Percentiles rank a stretch among this genome's conserved stretches.
These are phyloP conservation scores for Euplexia lucipara DNA, from an alignment of 2,888 invertebrate genomes.

Conservation along the genomic window DNA sequence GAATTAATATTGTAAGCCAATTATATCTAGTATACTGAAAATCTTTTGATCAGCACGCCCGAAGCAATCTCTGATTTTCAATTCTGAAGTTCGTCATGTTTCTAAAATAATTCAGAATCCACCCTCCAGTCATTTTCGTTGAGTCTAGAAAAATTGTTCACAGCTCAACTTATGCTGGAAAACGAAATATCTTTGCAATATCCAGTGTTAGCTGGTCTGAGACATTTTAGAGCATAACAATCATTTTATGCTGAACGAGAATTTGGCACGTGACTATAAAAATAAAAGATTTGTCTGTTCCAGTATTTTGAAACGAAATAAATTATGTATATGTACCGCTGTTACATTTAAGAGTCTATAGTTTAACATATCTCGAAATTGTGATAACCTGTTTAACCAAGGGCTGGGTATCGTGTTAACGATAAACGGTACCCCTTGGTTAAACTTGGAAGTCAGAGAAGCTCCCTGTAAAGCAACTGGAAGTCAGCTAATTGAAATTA, in stretches of 20 bases:
- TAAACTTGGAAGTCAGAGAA: too few species aligned
- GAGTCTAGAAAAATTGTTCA: constrained; percentile 8
- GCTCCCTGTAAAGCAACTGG: too few species aligned
- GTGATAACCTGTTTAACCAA: too few species aligned
- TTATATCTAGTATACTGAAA: constrained; percentile 24
- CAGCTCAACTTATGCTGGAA: neutral
- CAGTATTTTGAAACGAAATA: neutral
- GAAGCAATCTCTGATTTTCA: constrained; percentile 20
- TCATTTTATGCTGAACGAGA: constrained; percentile 5
- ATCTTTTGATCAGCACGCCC: constrained; percentile 26
- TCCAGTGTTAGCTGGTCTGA: neutral
- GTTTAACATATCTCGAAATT: too few species aligned
- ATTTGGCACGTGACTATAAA: constrained; percentile 16
- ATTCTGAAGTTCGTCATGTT: constrained; percentile 22
- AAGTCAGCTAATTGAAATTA: too few species aligned
- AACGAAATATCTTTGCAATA: neutral
- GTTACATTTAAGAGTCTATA: neutral
- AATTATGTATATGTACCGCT: neutral
- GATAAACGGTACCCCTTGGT: too few species aligned
- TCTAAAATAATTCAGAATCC: constrained; percentile 13
- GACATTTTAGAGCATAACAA: neutral
- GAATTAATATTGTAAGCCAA: constrained; percentile 32
- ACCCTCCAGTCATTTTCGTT: constrained; percentile 23
- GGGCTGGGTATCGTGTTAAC: too few species aligned
- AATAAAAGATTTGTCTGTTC: constrained; percentile 12